These are phyloP conservation scores for Lacanobia wlatinum DNA, from an alignment of 2,888 invertebrate genomes.

Conservation along the genomic window DNA sequence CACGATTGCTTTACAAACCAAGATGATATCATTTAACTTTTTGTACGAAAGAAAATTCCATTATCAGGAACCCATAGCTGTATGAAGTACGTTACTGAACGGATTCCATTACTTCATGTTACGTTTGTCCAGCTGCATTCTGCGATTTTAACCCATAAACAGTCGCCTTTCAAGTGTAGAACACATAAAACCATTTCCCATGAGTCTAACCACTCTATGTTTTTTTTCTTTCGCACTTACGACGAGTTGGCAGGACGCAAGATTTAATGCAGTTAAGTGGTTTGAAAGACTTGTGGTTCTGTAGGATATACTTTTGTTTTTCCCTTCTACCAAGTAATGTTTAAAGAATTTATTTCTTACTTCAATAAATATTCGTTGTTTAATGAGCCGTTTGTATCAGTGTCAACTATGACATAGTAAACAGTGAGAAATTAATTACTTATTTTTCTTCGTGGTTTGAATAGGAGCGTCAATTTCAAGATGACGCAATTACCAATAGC, in stretches of 20 bases:
- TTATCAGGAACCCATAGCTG: slow-evolving; percentile 39
- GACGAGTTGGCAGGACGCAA: slow-evolving; percentile 25
- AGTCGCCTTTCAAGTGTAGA: slow-evolving; percentile 67
- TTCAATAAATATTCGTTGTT: not conserved
- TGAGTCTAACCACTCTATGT: slow-evolving; percentile 54
- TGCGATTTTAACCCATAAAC: slow-evolving; percentile 61
- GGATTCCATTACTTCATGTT: slow-evolving; percentile 50
- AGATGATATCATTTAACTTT: slow-evolving; percentile 33
- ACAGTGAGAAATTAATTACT: slow-evolving; percentile 8
- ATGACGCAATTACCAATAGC: slow-evolving; percentile 2
- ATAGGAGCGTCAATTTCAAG: not conserved
- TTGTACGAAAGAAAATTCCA: slow-evolving; percentile 28
- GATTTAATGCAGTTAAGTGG: slow-evolving; percentile 42
- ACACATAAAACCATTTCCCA: slow-evolving; percentile 74
- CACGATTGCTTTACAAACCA: slow-evolving; percentile 30
- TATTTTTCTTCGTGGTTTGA: slow-evolving; percentile 18
- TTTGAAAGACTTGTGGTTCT: slow-evolving; percentile 47
- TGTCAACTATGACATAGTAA: slow-evolving; percentile 18
- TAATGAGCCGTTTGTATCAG: not conserved
- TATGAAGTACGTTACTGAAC: slow-evolving; percentile 25
- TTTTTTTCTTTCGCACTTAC: slow-evolving; percentile 48
- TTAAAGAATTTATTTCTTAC: not conserved
- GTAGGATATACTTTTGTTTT: slow-evolving; percentile 14
- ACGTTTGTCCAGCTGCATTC: slow-evolving; percentile 68
- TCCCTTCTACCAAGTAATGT: not conserved